Evolutionary conservation across 2,888 invertebrate species (phyloP), one percentile per base, ranked within the genome.

Genomic region (Agrilus mali): DNA sequence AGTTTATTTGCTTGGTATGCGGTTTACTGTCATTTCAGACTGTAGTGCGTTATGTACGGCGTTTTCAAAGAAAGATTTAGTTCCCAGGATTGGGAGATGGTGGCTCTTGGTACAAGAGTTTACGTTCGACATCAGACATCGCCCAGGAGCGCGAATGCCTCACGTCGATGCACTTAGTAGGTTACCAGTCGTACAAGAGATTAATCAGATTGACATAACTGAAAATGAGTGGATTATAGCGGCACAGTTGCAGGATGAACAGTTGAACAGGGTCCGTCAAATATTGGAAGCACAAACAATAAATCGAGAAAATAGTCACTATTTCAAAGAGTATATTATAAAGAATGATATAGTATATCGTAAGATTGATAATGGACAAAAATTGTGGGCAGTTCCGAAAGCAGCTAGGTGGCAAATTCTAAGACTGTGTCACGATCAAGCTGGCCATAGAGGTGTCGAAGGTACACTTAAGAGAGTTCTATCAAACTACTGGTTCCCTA

Each of bases 21-120:
- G 47, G 12, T 54, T 54, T 36, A 47, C 22, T 10, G 43, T 55
- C 12, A 36, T 55, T 7, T 53, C 54, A 8, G 51, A 55, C 35
- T 55, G 53, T 33, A 50, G 43, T 31, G 50, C 50, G 14, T 45
- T 44, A 10, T 14, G 38, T 31, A 42, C 34, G 4, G 33, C 50
- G 7, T 33, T 48, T 22, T 31, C 32, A 6, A 47, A 50, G 34
- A 41, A 42, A 34, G 43, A 45, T 12, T 12, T 46, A 8, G 34
- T 42, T 6, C 48, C 44, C 7, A 12, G 46, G 12, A 33, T 50
- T 2, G 46, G 38, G 6, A 33, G 47, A 33, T 49, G 49, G 45
- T 34, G 38, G 38, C 33, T 49, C 3, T 12, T 35, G 15, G 27
- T 46, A 4, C 45, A 46, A 32, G 45, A 46, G 31, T 46, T 38